A percentile compares a stretch with the other conserved stretches of the same genome.
Conservation (phyloP, 2,797 vertebrate genomes). For the Bradypodion pumilum region DNA sequence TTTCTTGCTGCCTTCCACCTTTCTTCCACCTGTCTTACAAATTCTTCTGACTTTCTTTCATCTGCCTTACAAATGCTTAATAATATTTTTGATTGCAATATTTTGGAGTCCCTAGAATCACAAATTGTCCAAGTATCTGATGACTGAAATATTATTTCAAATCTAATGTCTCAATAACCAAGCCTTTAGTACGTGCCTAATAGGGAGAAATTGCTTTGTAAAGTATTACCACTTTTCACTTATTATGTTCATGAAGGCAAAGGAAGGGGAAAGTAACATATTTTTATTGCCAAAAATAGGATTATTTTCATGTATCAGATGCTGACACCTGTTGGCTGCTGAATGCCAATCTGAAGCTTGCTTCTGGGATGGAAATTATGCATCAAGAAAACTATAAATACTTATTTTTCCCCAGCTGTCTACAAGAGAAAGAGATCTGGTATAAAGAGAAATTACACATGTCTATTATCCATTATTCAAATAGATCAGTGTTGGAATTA, state of each 20-base stretch:
- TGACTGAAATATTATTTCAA: conserved; percentile 79
- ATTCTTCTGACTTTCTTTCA: conserved; percentile 47
- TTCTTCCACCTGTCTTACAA: no score
- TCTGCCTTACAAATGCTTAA: conserved; percentile 51
- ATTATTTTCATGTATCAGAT: conserved; percentile 65
- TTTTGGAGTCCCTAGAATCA: conserved; percentile 48
- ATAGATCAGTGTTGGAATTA: conserved; percentile 64
- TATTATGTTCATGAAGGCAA: conserved; percentile 73
- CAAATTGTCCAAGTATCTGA: conserved; percentile 52
- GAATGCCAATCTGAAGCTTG: conserved; percentile 66
- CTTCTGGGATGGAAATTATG: conserved; percentile 72
- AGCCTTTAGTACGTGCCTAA: conserved; percentile 52
- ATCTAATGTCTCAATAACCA: conserved; percentile 73
- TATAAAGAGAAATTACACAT: conserved; percentile 69
- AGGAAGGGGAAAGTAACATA: conserved; percentile 54
- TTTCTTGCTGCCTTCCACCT: no score
- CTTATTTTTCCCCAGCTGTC: conserved; percentile 73
- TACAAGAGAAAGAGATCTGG: conserved; percentile 69
- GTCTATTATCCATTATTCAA: conserved; percentile 69
- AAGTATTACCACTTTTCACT: conserved; percentile 75
- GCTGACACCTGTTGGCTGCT: conserved; percentile 69
- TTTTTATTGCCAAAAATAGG: conserved; percentile 67
- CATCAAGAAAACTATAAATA: conserved; percentile 71
- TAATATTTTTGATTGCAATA: conserved; percentile 37
- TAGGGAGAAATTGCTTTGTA: conserved; percentile 56